Evolutionary conservation across 2,888 invertebrate genomes (phyloP).

Genomic region (Andrena bucephala): DNA sequence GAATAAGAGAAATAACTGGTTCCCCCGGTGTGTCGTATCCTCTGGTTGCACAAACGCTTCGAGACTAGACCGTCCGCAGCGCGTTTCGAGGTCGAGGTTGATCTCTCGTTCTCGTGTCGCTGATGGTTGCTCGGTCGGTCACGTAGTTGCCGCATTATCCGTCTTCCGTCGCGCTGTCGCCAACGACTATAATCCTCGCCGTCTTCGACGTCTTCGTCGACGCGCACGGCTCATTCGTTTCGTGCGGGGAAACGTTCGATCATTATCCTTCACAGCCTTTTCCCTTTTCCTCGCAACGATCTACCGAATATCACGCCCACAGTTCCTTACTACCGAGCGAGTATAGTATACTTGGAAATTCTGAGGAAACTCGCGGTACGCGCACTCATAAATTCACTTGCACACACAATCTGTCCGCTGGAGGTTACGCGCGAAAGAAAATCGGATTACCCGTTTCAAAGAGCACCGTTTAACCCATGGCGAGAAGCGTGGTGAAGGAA

Average conservation of each 20-base stretch:
- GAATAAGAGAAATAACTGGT: not conserved
- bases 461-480: constrained; percentile 65
- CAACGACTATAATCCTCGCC: constrained; percentile 31
- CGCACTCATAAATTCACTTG: constrained; percentile 25
- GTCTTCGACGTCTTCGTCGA: constrained; percentile 53
- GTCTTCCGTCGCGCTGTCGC: constrained; percentile 46
- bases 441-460: constrained; percentile 19
- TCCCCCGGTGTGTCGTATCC: not conserved
- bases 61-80: constrained; percentile 23
- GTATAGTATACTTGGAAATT: no score
- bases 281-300: not conserved
- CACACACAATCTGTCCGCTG: constrained; percentile 3
- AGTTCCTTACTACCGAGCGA: not conserved
- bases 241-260: not conserved
- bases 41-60: not conserved
- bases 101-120: constrained; percentile 51
- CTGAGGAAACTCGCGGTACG: not conserved
- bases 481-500: not conserved
- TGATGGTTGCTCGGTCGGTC: constrained; percentile 66
- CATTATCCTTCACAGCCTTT: not conserved
- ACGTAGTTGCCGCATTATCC: constrained; percentile 69
- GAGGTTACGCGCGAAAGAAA: constrained; percentile 9
- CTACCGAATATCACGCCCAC: not conserved
- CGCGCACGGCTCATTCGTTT: constrained; percentile 19
- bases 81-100: constrained; percentile 63